Conservation (phyloP, 2,113 vertebrate species). For the Tympanuchus pallidicinctus region DNA sequence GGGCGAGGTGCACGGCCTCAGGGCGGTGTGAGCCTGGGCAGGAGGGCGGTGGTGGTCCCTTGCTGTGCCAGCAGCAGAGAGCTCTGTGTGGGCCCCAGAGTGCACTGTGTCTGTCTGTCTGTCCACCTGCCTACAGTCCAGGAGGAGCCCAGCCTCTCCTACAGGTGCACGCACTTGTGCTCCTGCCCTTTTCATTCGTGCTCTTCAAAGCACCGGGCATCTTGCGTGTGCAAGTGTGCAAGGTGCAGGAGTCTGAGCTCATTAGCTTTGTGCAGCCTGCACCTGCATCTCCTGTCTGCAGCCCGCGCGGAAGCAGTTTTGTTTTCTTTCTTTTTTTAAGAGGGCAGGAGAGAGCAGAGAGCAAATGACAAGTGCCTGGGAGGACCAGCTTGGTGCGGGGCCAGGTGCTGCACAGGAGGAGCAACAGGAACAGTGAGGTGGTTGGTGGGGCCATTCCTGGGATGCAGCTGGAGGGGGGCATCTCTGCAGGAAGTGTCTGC, state of each 20-base stretch:
- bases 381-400: background rate
- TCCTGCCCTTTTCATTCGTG: background rate
- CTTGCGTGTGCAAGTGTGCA: background rate
- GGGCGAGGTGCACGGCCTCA: background rate
- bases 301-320: background rate
- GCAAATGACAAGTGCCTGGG: background rate
- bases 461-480: background rate
- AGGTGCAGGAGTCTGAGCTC: constrained; percentile 1
- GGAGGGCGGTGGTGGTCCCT: background rate
- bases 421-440: background rate
- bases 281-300: constrained; percentile 8
- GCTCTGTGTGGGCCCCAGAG: background rate
- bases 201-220: background rate
- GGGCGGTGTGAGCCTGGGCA: background rate
- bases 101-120: too few species aligned
- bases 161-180: background rate
- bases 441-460: background rate
- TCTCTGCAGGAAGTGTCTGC: background rate
- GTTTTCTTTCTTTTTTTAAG: background rate
- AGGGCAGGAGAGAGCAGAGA: background rate
- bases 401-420: background rate
- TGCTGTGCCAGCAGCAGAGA: background rate
- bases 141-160: background rate
- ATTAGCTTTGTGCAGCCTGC: constrained; percentile 22
- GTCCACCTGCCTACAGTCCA: accelerated